These are phyloP conservation scores for Ophthalmolycus amberensis DNA, from an alignment of 2,113 vertebrate species.

Conservation along the genomic window DNA sequence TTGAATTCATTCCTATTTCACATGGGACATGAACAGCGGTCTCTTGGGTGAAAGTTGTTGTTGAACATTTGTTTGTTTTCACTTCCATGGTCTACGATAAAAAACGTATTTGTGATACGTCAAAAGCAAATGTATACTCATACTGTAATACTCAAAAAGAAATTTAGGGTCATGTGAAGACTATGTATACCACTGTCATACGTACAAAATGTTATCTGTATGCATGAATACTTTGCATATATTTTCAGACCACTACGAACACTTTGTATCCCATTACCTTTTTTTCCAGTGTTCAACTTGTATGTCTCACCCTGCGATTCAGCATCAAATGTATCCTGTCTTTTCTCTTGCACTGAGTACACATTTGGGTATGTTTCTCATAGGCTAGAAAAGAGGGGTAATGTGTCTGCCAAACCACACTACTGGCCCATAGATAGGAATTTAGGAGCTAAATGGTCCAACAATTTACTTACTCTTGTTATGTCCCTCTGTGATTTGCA, in stretches of 20 bases:
- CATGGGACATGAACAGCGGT: too few species aligned
- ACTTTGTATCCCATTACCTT: not conserved
- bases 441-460: conserved; percentile 67
- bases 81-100: too few species aligned
- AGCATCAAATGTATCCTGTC: not conserved
- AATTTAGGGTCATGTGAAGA: conserved; percentile 25
- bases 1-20: too few species aligned
- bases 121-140: too few species aligned
- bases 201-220: conserved; percentile 45
- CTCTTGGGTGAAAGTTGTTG: too few species aligned
- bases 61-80: too few species aligned
- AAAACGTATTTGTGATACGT: too few species aligned
- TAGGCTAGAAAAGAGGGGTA: conserved; percentile 41
- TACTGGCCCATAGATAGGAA: conserved; percentile 74
- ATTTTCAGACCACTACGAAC: conserved; percentile 43
- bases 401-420: conserved; percentile 69
- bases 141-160: too few species aligned
- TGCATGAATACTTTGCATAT: conserved; percentile 47
- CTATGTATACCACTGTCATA: conserved; percentile 31
- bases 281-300: conserved; percentile 28
- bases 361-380: conserved; percentile 65
- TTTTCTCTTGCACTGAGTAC: conserved; percentile 50
- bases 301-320: not conserved
- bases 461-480: conserved; percentile 66
- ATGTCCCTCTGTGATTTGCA: conserved; percentile 55